A percentile compares a stretch with the other conserved stretches of the same genome.
Evolutionary conservation across 1,140 invertebrate genomes (phyloP).

Genomic region (Asbolus verrucosus): DNA sequence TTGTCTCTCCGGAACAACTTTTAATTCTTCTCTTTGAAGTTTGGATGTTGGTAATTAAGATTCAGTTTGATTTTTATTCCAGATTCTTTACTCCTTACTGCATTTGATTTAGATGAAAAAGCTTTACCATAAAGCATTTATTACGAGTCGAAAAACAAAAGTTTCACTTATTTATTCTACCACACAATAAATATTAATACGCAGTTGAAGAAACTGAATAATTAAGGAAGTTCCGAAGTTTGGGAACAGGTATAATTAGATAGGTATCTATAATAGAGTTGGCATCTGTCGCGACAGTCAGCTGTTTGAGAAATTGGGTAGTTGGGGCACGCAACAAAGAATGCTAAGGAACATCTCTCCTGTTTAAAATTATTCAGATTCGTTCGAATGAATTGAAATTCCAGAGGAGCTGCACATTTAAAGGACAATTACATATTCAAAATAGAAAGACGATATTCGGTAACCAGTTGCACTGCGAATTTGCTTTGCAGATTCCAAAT

Average conservation of each 20-base stretch:
- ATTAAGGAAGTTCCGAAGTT: not conserved
- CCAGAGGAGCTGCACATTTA: not conserved
- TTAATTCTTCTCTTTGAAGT: no score
- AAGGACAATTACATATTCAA: conserved; percentile 1
- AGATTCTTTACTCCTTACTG: not conserved
- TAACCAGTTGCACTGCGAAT: not conserved
- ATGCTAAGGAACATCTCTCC: not conserved
- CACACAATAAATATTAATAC: conserved; percentile 4
- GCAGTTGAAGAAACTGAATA: not conserved
- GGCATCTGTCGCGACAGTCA: conserved; percentile 5
- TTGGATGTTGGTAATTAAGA: no score
- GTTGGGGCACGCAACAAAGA: not conserved
- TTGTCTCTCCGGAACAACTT: no score
- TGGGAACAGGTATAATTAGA: conserved; percentile 3
- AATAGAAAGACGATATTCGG: not conserved
- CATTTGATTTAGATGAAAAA: not conserved
- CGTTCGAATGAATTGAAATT: not conserved
- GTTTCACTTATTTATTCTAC: no score
- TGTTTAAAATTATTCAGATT: not conserved
- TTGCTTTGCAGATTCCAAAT: not conserved
- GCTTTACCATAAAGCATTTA: not conserved
- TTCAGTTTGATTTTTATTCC: not conserved
- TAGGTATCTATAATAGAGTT: conserved; percentile 2
- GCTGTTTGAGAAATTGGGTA: not conserved
- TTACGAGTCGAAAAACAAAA: not conserved